Base-by-base conservation (phyloP, 2,888 invertebrate genomes). In the Nycteola revayana region DNA sequence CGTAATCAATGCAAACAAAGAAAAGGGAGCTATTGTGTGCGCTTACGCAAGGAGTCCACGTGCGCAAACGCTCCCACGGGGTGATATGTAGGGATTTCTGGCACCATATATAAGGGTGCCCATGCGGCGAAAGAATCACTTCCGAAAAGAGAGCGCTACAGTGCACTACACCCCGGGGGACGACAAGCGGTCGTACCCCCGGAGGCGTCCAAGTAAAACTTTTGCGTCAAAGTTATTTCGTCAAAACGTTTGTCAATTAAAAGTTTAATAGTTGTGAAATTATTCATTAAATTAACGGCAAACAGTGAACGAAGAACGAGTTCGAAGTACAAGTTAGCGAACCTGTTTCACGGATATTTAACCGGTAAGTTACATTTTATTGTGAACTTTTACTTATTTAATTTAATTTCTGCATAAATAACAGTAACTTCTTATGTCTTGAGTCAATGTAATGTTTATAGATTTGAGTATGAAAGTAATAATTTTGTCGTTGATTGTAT, bases 21-120 rank as follows among this genome's bases (percentile, higher is more conserved):
- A 80, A 85, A 65, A 72, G 77, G 76, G 72, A 62, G 49, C 71
- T 50, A 77, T 87, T 86, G 86, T 87, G 55, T 76, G 80, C 78
- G 78, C 63, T 74, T 80, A 60, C 85, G 85, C 81, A 85, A 84
- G 79, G 67, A 74, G 68, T 46, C 72, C 85, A 85, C 84, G 85
- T 85, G 86, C 79, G 79, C 70, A 9, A 29, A 55, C 68, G 78
- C 64, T 87, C 87, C 79, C 88, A 87, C 88, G 87, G 82, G 73
- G 48, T 39, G 46, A 48, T 40, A 60, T 73, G 73, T 62, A 77
- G 71, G 75, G 75, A 66, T 57, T 67, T 64, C 56, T 60, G 76
- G 75, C 77, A 28, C 37, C 67, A 63, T 77, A 81, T 84, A 84
- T 73, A 86, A 77, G 69, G 68, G 68, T 53, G 60, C 39, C 27